Evolutionary conservation across 1,140 invertebrate genomes (phyloP).

Genomic region (Colletes gigas): DNA sequence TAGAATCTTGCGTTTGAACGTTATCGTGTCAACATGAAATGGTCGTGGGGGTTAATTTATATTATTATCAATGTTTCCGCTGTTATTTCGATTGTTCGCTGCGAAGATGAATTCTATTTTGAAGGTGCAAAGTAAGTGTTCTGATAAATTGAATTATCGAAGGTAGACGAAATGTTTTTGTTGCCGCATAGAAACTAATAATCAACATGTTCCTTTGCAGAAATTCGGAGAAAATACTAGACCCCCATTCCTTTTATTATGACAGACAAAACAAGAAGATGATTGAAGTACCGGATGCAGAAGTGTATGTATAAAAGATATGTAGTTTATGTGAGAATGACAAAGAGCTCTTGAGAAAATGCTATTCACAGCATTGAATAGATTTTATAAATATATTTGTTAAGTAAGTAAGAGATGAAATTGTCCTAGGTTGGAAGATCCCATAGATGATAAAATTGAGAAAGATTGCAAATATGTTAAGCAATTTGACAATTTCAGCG

Average conservation of each 20-base stretch:
- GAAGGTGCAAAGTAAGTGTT: constrained; percentile 14
- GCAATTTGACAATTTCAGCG: neutral
- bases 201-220: constrained; percentile 32
- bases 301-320: constrained; percentile 20
- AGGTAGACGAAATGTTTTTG: neutral
- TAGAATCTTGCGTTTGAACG: neutral
- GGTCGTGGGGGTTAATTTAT: neutral
- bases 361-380: too few relatives aligned
- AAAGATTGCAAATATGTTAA: neutral
- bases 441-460: neutral
- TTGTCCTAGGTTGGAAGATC: neutral
- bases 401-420: neutral
- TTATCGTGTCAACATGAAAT: neutral
- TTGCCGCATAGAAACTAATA: neutral
- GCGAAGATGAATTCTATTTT: constrained; percentile 25
- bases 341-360: too few relatives aligned
- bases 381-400: too few relatives aligned
- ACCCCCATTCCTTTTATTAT: constrained; percentile 70
- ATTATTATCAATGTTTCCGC: neutral
- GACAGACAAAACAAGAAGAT: constrained; percentile 45
- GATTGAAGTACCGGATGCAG: neutral
- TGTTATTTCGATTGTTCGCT: neutral
- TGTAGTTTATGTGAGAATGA: neutral
- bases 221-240: constrained; percentile 49
- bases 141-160: neutral